Evolutionary conservation across 2,113 vertebrate genomes (phyloP).

Genomic region (Camelus dromedarius): DNA sequence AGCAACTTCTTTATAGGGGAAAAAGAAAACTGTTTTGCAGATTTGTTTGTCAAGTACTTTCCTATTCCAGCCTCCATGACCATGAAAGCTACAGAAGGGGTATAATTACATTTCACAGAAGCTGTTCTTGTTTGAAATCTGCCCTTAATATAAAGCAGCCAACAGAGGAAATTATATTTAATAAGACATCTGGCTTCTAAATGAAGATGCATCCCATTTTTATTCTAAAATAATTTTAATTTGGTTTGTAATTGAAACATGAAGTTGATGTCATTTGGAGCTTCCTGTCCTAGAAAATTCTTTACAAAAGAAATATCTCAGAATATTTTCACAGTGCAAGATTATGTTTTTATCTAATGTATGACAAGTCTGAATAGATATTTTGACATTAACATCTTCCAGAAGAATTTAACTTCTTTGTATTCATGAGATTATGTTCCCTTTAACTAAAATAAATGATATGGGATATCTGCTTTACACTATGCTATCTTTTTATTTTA

Average conservation of each 20-base stretch:
- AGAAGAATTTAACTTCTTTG: conserved; percentile 52
- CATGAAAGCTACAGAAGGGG: conserved; percentile 43
- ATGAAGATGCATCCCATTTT: conserved; percentile 75
- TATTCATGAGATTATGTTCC: conserved; percentile 52
- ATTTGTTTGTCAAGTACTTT: conserved; percentile 30
- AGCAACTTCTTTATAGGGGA: background rate
- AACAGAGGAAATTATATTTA: conserved; percentile 79
- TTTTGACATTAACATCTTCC: conserved; percentile 44
- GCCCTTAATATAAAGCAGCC: conserved; percentile 72
- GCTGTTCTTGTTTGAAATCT: conserved; percentile 74
- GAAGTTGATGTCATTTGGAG: conserved; percentile 72
- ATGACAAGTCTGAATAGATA: conserved; percentile 24
- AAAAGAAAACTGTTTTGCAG: background rate
- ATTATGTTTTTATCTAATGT: conserved; percentile 48
- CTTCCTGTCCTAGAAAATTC: conserved; percentile 71
- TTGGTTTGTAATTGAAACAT: conserved; percentile 75
- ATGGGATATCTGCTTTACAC: background rate
- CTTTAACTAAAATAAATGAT: conserved; percentile 30
- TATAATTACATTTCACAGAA: conserved; percentile 76
- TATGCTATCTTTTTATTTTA: conserved; percentile 34
- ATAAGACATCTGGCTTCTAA: conserved; percentile 80
- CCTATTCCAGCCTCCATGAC: conserved; percentile 27
- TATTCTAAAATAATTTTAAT: conserved; percentile 79
- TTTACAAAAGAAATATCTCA: conserved; percentile 57
- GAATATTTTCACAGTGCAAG: conserved; percentile 26